A percentile compares a stretch with the other conserved stretches of the same genome.
These are phyloP conservation scores for Amphimallon solstitiale DNA, from an alignment of 2,888 invertebrate species.

Conservation along the genomic window DNA sequence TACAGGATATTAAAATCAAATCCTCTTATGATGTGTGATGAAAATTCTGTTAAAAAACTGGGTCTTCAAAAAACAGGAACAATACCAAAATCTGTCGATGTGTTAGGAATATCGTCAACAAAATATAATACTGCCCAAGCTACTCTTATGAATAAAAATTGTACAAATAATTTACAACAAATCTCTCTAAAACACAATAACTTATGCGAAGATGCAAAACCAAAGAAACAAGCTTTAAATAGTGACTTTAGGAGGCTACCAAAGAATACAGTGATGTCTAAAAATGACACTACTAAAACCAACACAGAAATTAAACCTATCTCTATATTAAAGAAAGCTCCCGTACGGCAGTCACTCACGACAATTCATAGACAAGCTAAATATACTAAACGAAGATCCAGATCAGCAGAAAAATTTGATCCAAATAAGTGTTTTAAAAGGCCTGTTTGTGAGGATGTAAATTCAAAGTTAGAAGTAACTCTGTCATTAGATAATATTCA, in stretches of 20 bases:
- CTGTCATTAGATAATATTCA: not conserved
- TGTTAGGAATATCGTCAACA: conserved; percentile 10
- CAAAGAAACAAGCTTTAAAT: not conserved
- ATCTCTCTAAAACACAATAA: not conserved
- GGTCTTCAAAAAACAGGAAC: conserved; percentile 11
- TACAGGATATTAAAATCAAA: conserved; percentile 51
- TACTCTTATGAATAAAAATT: not conserved
- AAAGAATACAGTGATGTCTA: not conserved
- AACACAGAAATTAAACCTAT: not conserved
- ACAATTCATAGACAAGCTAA: not conserved
- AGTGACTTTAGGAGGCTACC: not conserved
- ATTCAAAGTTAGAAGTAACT: not conserved
- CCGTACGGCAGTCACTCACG: not conserved
- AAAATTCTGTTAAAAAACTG: conserved; percentile 41
- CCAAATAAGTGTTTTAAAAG: not conserved
- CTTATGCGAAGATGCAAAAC: not conserved
- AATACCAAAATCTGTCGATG: conserved; percentile 25
- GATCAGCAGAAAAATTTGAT: conserved; percentile 26
- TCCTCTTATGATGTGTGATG: conserved; percentile 48
- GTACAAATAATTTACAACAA: no score
- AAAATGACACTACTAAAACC: no score
- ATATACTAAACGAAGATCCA: not conserved
- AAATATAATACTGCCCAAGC: not conserved
- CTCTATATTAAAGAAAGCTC: not conserved
- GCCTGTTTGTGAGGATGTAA: not conserved